Base-by-base conservation (phyloP, 2,888 invertebrate genomes). In the Pachycephus smyrnensis region DNA sequence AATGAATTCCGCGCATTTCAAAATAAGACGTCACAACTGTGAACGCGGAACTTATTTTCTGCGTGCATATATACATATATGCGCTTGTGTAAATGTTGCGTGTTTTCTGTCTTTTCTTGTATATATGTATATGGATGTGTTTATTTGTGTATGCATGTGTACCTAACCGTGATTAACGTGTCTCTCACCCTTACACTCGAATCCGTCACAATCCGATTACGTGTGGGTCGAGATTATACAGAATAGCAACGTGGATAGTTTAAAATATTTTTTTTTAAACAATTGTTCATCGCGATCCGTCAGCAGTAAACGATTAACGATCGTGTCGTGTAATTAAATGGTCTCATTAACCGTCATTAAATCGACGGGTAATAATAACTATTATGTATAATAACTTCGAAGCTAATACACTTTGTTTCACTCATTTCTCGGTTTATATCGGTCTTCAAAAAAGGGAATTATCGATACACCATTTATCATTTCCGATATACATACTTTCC, bases 401-500 rank as follows among this genome's bases (percentile, higher is more conserved):
- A 84, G 84, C 81, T 81, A 82, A 83, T 81, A 80, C 81, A 81
- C 73, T 82, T 78, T 79, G 35, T 75, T 75, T 75, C 32, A n/a
- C 68, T 68, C 75, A 31, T 68, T 69, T 75, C 68, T 23, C 6
- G 32, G 23, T 40, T 75, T 68, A 31, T 2, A 55, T 23, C 55
- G 55, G 23, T 55, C 55, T 55, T 55, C 23, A 23, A 55, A 23
- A 55, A 55, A 55, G 15, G 30, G 36, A 69, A 32, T 71, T 33
- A 69, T 23, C 32, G 30, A 68, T 71, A 55, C 55, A 9, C 55
- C 23, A 55, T 55, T 55, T 55, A 55, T 55, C 55, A 55, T 15
- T 15, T 6, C 40, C 40, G 40, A 40, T 15, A 40, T 40, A 40
- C 4, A 40, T 40, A 9, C 6, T 55, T 55, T 55, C 23, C 55